Percentiles rank a stretch among this genome's conserved stretches.
Evolutionary conservation across 2,888 invertebrate species (phyloP).

Genomic region (Trichogramma dendrolimi): DNA sequence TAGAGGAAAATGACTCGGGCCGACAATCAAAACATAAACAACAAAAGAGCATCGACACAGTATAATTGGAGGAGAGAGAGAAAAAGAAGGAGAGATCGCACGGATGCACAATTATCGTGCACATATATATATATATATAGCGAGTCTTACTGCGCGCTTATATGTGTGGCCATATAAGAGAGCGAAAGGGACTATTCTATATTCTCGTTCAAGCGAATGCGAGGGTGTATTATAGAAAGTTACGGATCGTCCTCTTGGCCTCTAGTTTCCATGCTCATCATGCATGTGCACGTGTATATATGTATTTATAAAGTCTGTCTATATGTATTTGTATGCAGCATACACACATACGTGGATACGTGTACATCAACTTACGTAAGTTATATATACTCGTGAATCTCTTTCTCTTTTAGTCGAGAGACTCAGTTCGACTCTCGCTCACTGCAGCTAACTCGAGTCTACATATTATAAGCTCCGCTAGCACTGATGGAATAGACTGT

Average conservation of each 20-base stretch:
- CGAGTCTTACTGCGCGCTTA: neutral
- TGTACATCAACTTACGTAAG: no score
- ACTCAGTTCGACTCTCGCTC: no score
- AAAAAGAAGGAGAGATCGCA: slow-evolving; percentile 5
- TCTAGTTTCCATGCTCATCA: slow-evolving; percentile 43
- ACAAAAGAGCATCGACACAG: slow-evolving; percentile 1
- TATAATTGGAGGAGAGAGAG: neutral
- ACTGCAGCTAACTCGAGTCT: no score
- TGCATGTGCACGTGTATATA: slow-evolving; percentile 16
- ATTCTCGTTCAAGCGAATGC: no score
- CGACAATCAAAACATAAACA: slow-evolving; percentile 27
- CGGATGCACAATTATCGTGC: slow-evolving; percentile 22
- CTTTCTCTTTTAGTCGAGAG: no score
- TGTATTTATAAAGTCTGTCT: no score
- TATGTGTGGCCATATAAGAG: neutral
- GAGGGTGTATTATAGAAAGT: slow-evolving; percentile 22
- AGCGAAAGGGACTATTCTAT: neutral
- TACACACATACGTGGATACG: neutral
- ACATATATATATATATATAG: neutral
- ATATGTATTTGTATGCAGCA: neutral
- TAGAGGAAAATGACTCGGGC: slow-evolving; percentile 24
- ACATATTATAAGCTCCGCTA: no score
- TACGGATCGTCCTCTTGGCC: slow-evolving; percentile 49
- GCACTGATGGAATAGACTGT: no score
- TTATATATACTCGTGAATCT: no score